Conservation (phyloP, 2,888 invertebrate genomes). For the Meloe dianella region DNA sequence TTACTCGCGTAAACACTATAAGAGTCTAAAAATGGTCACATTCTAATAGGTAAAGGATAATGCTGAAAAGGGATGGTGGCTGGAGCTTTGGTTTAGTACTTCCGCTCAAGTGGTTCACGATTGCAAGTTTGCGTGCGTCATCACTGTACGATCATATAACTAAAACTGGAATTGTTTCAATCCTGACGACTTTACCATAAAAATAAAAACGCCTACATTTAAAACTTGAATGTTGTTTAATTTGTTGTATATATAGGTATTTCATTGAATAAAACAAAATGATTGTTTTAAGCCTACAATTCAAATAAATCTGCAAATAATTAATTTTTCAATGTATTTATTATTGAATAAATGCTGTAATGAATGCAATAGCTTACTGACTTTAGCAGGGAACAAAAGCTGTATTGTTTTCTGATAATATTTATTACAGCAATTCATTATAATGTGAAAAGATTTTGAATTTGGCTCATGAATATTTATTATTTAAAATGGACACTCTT, state of each 20-base stretch:
- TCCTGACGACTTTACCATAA: conserved; percentile 31
- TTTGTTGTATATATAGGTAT: too few relatives aligned
- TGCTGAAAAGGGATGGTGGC: conserved; percentile 46
- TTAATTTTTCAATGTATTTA: background rate
- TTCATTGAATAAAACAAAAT: too few relatives aligned
- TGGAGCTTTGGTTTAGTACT: conserved; percentile 47
- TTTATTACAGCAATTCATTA: background rate
- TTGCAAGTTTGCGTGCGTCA: conserved; percentile 46
- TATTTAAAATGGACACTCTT: background rate
- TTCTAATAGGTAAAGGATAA: conserved; percentile 44
- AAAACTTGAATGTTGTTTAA: background rate
- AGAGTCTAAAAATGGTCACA: conserved; percentile 35
- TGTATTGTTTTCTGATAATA: background rate
- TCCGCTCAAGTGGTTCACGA: conserved; percentile 50
- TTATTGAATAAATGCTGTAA: background rate
- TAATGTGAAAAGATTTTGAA: background rate
- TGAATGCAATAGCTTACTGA: background rate
- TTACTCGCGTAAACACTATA: background rate
- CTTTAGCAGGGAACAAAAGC: background rate
- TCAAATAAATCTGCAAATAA: background rate
- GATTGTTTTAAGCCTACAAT: background rate
- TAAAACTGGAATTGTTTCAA: conserved; percentile 41
- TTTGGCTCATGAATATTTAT: background rate
- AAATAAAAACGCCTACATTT: conserved; percentile 12
- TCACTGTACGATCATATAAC: conserved; percentile 31